Base-by-base conservation (phyloP, 2,113 vertebrate species). In the Sphaerodactylus townsendi region DNA sequence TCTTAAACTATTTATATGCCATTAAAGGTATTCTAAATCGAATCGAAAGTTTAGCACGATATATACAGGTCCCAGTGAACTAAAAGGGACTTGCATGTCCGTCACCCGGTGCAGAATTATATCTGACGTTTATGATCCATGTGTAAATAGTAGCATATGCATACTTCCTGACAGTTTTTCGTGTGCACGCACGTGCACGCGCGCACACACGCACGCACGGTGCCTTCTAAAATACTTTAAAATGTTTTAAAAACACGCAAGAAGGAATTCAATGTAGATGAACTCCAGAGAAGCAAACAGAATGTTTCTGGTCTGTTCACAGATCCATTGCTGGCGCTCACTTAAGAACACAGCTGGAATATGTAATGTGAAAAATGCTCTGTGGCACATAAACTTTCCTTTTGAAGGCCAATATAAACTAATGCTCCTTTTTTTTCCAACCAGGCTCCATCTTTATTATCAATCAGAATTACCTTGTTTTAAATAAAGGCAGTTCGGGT, bases 361-460 rank as follows among this genome's bases (percentile, higher is more conserved):
- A 77, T 81, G n/a, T 85, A 7, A 90, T 25, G 77, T 87, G 62
- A 66, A 83, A 88, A 85, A 44, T 44, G 41, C 44, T 71, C 53
- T 50, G 69, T 14, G 33, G 81, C 82, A 44, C 15, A 64, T 71
- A 78, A 92, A 92, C 82, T 83, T 89, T 82, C 74, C 10, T 59
- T 50, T 25, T 89, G 68, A 81, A 87, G 37, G 72, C 25, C 2
- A 1, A 75, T 44, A 66, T 86, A 81, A 90, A 85, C 79, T 87
- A 91, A 78, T 75, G 65, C 56, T 84, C 59, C 0, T 78, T 89
- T 89, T 79, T 85, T 91, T 46, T 7, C n/a, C n/a, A n/a, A 66
- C 71, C 78, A 64, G 62, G 68, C 85, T 80, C 84, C 81, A 76
- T 66, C 75, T 92, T 89, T 86, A 86, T 86, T 87, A 94, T 46